These are phyloP conservation scores for Addax nasomaculatus DNA, from an alignment of 2,113 vertebrate species.

Conservation along the genomic window DNA sequence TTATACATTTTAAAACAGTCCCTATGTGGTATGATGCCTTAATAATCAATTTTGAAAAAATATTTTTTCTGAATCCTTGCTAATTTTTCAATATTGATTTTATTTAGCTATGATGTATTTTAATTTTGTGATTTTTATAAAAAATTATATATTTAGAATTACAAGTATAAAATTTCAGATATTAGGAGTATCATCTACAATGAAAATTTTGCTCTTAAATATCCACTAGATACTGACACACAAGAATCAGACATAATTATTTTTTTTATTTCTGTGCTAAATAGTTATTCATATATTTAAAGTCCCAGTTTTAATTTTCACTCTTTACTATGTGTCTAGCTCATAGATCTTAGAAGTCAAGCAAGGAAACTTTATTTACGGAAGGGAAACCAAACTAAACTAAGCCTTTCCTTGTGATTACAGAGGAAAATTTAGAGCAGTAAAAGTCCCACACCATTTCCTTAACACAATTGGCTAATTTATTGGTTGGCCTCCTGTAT, in stretches of 20 bases:
- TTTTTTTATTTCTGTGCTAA: neutral
- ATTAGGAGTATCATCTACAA: neutral
- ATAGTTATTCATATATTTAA: neutral
- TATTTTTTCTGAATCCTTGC: neutral
- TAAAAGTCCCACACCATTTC: neutral
- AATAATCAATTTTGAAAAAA: neutral
- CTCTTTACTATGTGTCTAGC: neutral
- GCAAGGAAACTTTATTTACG: neutral
- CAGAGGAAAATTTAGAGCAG: neutral
- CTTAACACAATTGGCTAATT: constrained; percentile 30
- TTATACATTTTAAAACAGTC: neutral
- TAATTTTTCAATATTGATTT: neutral
- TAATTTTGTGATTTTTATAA: neutral
- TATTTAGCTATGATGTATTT: neutral
- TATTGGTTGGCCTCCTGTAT: constrained; percentile 57
- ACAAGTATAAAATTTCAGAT: neutral
- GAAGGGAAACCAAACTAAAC: neutral
- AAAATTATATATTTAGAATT: neutral
- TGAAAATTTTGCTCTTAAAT: neutral
- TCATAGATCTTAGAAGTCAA: neutral
- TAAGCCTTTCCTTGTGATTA: neutral
- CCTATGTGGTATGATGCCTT: neutral
- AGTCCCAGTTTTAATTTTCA: neutral
- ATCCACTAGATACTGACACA: neutral
- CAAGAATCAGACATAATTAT: neutral